A percentile compares a stretch with the other conserved stretches of the same genome.
Conservation (phyloP, 2,113 vertebrate species). For the Sylvilagus bachmani region DNA sequence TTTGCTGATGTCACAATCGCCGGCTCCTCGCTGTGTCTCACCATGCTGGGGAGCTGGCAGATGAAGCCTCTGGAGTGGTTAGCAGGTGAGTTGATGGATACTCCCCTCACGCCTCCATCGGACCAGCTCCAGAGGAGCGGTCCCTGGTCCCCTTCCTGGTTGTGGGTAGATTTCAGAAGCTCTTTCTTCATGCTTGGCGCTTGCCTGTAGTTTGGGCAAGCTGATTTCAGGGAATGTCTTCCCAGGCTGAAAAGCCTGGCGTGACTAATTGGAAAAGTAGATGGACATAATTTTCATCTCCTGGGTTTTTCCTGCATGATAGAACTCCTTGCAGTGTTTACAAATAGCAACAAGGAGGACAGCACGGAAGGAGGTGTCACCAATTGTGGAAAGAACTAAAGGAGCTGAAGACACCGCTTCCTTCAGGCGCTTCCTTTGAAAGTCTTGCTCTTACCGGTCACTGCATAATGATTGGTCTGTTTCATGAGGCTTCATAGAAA, state of each 20-base stretch:
- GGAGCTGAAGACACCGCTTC: background rate
- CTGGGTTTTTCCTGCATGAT: background rate
- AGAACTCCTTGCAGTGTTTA: constrained; percentile 38
- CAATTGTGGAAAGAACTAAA: background rate
- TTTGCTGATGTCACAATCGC: constrained; percentile 81
- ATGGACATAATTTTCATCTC: background rate
- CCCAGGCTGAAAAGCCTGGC: background rate
- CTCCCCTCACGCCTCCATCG: background rate
- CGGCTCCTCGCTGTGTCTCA: background rate
- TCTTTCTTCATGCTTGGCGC: background rate
- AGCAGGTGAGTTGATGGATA: background rate
- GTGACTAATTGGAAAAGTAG: background rate
- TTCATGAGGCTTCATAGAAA: background rate
- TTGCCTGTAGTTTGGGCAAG: background rate
- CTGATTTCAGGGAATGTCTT: background rate
- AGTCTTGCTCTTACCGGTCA: background rate
- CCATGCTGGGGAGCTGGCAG: background rate
- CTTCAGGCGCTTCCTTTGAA: background rate
- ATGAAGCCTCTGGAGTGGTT: background rate
- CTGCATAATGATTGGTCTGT: background rate
- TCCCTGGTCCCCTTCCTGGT: background rate
- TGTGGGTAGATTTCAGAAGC: background rate
- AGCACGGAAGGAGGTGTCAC: background rate
- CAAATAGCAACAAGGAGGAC: background rate
- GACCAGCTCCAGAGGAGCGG: background rate